Percentiles rank a stretch among this genome's conserved stretches.
Conservation (phyloP, 53 echinoderm and acorn worm genomes). For the Stichopus horrens region DNA sequence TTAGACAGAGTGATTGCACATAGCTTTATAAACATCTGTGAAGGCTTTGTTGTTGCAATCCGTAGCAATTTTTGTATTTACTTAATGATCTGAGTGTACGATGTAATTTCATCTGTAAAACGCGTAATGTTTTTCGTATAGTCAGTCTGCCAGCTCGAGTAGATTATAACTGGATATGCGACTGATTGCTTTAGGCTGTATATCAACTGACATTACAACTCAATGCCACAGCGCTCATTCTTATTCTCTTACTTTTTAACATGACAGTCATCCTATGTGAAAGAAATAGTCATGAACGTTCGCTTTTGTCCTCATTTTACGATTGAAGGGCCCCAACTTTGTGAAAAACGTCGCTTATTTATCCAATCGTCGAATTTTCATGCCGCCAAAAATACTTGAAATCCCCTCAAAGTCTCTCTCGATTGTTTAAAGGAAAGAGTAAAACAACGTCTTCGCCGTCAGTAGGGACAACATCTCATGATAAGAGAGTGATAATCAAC, state of each 20-base stretch:
- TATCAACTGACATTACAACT: no score
- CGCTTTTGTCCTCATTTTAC: slow-evolving; percentile 7
- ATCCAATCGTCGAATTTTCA: slow-evolving; percentile 13
- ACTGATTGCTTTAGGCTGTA: no score
- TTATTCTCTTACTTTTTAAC: neutral
- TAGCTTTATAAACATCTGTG: no score
- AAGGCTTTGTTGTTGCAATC: no score
- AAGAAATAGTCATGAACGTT: neutral
- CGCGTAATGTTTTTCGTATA: no score
- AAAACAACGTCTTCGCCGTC: neutral
- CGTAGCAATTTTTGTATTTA: no score
- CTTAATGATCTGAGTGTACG: no score
- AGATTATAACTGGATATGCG: no score
- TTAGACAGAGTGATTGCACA: no score
- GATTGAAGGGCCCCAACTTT: neutral
- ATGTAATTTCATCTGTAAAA: no score
- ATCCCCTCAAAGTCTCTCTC: neutral
- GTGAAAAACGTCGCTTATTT: neutral
- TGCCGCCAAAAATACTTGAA: slow-evolving; percentile 18
- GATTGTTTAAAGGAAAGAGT: neutral
- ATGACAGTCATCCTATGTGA: neutral
- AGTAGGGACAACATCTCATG: neutral
- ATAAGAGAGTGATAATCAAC: neutral
- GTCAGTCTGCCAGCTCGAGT: no score
- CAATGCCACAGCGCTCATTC: no score